Conservation (phyloP, 1,140 invertebrate genomes). For the Drosophila sucinea region DNA sequence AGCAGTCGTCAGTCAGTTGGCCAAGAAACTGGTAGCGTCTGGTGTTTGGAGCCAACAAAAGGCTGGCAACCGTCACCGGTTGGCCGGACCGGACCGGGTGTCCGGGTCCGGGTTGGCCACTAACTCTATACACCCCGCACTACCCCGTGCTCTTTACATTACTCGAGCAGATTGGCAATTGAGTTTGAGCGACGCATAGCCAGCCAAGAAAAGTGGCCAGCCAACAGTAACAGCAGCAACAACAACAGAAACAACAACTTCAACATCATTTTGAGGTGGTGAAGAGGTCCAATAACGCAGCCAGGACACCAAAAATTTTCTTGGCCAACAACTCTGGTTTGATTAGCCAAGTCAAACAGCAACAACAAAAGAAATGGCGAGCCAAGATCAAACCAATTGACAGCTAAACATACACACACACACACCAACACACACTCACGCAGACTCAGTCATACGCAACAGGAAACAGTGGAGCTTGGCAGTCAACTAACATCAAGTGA, state of each 20-base stretch:
- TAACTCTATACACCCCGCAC: constrained; percentile 19
- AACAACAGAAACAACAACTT: constrained; percentile 38
- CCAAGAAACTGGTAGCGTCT: constrained; percentile 82
- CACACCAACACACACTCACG: constrained; percentile 18
- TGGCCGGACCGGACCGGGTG: constrained; percentile 65
- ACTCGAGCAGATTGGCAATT: constrained; percentile 55
- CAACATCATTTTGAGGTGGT: constrained; percentile 10
- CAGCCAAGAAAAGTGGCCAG: constrained; percentile 82
- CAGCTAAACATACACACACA: constrained; percentile 37
- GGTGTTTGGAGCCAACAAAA: constrained; percentile 82
- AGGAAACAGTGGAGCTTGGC: constrained; percentile 49
- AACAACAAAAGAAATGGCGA: constrained; percentile 32
- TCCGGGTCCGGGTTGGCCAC: constrained; percentile 40
- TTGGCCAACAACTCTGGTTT: constrained; percentile 68
- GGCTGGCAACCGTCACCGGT: constrained; percentile 78
- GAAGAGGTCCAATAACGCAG: constrained; percentile 18
- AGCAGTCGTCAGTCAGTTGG: constrained; percentile 83
- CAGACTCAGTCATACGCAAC: constrained; percentile 12
- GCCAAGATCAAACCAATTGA: constrained; percentile 78
- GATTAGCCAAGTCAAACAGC: constrained; percentile 80
- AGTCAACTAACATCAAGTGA: constrained; percentile 29
- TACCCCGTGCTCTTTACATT: constrained; percentile 31
- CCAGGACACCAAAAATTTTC: constrained; percentile 22
- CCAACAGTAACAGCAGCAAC: constrained; percentile 63
- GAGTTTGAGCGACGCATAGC: constrained; percentile 79